Evolutionary conservation across 2,113 vertebrate genomes (phyloP), one percentile per base, ranked within the genome.

Genomic region (Ceyx margarethae): DNA sequence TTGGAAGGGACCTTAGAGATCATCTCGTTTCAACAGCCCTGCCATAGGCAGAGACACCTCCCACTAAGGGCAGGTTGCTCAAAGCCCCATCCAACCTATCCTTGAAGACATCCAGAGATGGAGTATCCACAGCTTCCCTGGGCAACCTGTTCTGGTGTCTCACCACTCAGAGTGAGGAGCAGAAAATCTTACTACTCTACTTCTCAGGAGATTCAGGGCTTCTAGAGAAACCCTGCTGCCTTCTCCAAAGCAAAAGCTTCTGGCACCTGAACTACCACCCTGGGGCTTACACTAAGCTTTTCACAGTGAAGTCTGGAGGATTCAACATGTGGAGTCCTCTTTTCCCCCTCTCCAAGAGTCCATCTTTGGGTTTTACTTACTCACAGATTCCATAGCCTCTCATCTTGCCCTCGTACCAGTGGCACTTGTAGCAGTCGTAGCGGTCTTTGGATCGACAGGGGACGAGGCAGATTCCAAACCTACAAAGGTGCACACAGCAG

Each of bases 401-500:
- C 97, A 97, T 97, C 68, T 43, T 94, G 82, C 98, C 98, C 35
- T 91, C 89, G 6, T 11, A 7, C 98, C 98, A 98, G 94, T 98
- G 98, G 89, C 98, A 97, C 91, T 98, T 98, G 71, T 98, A 98
- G 87, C 98, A 98, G 87, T 98, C 96, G 6, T 97, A 98, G 14
- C 79, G 81, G 42, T 98, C 98, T 67, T 96, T 91, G 1, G 93
- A 29, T 7, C 20, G 69, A 5, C 88, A 93, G 3, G 98, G 98
- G 15, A 98, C 74, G 21, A 98, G 96, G 91, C 81, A 62, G 85
- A 98, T 96, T n/a, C 98, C 98, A 67, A 98, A 98, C 75, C 98
- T 98, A 53, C 16, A 31, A 3, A 3, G 8, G 66, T 9, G 7
- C 13, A 74, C 3, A 42, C 1, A 45, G 58, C 37, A 89, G 22